Conservation (phyloP, 2,113 vertebrate species). For the Eptatretus burgeri region DNA sequence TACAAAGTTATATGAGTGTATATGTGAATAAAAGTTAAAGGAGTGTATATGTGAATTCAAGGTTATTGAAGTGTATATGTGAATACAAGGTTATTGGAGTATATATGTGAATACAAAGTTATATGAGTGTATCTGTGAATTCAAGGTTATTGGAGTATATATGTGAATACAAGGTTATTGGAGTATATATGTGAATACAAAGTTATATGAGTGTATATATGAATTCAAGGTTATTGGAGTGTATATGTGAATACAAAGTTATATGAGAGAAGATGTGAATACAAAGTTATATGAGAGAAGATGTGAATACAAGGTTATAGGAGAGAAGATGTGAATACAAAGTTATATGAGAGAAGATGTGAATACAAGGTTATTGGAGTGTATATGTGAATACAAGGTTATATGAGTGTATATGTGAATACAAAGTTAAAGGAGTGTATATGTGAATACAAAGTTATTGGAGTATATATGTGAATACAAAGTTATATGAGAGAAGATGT, state of each 20-base stretch:
- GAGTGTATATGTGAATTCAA: background rate
- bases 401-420: background rate
- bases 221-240: too few species aligned
- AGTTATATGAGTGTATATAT: too few species aligned
- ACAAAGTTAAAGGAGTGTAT: background rate
- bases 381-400: background rate
- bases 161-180: too few species aligned
- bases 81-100: background rate
- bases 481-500: background rate
- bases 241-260: background rate
- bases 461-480: background rate
- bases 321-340: background rate
- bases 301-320: background rate
- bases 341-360: background rate
- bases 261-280: background rate
- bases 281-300: background rate
- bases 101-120: too few species aligned
- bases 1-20: background rate
- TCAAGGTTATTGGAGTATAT: too few species aligned
- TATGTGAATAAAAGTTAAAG: too few species aligned
- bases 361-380: background rate
- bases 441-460: background rate
- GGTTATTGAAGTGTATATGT: background rate
- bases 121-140: too few species aligned
- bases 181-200: too few species aligned